Conservation (phyloP, 2,797 vertebrate genomes). For the Cossypha caffra region DNA sequence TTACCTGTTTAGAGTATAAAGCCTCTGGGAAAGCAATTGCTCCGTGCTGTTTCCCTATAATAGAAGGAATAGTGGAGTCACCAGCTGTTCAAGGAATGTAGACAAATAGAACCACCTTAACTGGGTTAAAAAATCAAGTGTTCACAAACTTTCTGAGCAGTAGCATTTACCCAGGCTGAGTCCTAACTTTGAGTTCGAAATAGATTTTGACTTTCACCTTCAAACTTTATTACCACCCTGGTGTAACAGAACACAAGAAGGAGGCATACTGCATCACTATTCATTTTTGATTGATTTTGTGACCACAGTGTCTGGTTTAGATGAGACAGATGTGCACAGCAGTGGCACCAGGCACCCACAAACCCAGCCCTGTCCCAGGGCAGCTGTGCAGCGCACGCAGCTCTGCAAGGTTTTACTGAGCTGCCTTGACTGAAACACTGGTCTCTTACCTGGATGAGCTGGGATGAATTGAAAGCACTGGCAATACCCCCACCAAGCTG, state of each 20-base stretch:
- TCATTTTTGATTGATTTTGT: neutral
- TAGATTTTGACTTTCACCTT: neutral
- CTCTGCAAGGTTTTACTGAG: neutral
- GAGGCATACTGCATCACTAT: neutral
- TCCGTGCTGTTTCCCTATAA: neutral
- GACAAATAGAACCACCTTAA: neutral
- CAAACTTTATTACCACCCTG: fast-evolving
- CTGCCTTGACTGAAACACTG: neutral
- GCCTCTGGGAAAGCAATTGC: neutral
- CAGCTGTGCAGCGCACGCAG: neutral
- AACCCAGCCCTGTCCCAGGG: neutral
- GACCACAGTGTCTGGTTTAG: neutral
- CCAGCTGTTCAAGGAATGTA: neutral
- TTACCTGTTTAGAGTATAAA: neutral
- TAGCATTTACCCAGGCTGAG: neutral
- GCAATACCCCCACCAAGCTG: neutral
- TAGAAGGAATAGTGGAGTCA: neutral
- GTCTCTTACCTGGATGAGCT: neutral
- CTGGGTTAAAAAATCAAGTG: neutral
- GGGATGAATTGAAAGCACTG: neutral
- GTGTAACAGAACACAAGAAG: neutral
- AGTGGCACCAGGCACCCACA: neutral
- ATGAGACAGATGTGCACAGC: neutral
- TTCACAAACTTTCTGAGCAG: neutral
- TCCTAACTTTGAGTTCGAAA: neutral